Evolutionary conservation across 2,797 vertebrate genomes (phyloP), one percentile per base, ranked within the genome.

Genomic region (Sebastes alutus): DNA sequence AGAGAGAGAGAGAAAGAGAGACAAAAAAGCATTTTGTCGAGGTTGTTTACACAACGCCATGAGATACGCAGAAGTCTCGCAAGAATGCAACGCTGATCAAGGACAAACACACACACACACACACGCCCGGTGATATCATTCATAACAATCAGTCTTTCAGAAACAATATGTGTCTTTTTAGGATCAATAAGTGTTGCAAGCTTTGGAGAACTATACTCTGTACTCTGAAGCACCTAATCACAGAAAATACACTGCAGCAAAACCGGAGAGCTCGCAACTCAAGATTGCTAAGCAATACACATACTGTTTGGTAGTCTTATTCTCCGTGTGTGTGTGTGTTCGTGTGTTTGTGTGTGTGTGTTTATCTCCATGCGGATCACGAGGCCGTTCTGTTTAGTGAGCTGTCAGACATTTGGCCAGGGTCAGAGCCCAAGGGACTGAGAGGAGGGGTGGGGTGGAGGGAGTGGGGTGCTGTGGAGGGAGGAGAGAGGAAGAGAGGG

Each of bases 301-400:
- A 90, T 8, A 72, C 62, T 68, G 49, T 71, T 65, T 58, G 64
- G 33, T 49, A 62, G 65, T 63, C 52, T 76, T 69, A 80, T 72
- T 87, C 35, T 20, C 7, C 16, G 18, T 69, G 7, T 70, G 9
- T 56, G 58, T 33, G 78, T 66, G 52, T 29, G 16, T 74, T 68
- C 62, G 61, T 63, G 78, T 74, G 30, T 72, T 63, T 64, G 27
- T 77, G 55, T 27, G 23, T 55, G 58, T 60, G 30, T 69, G 70
- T 90, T 90, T 81, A 90, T 94, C 85, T 84, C 52, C 74, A 91
- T 94, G 93, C 90, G n/a, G 80, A 87, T 92, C 93, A 91, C 88
- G 83, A 75, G 73, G 78, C 80, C 65, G 12, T 78, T 92, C 88
- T 93, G 91, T 93, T 94, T 94, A 94, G 93, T 61, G 75, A 80